Base-by-base conservation (phyloP, 2,113 vertebrate genomes). In the Gallinago undulata region DNA sequence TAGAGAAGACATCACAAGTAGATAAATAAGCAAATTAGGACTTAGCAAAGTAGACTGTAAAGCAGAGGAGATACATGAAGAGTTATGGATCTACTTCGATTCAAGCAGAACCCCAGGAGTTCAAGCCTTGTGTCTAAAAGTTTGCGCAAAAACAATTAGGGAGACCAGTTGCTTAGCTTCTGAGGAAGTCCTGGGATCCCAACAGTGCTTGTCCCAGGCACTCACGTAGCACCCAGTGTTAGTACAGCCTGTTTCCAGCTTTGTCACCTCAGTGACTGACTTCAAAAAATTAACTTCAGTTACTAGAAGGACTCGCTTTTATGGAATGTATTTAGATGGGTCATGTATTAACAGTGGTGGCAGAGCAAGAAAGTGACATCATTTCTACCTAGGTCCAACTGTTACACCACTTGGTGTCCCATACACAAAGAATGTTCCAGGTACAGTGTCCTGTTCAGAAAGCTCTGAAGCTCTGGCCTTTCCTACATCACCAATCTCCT, bases 221-320 rank as follows among this genome's bases (percentile, higher is more conserved):
- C 30, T 48, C 47, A 13, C 0, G 0, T 5, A 76, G 56, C 24
- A 24, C 4, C 43, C 69, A 56, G 10, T 59, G 41, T 24, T 3
- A 4, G 9, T 27, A 77, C 41, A 77, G 73, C n/a, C 53, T 5
- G 0, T 56, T 75, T 51, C 60, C 39, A 90, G 28, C 37, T 87
- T 50, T 64, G 39, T 31, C 28, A 80, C 19, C 14, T 77, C 68
- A 33, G 60, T 4, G n/a, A 81, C 15, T 21, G 28, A 67, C 33
- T 89, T 67, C 0, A 60, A 43, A 92, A 84, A 68, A 43, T 9
- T 39, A 70, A 62, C 37, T 73, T 89, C 15, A 33, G 1, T 59
- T 86, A 48, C 35, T 35, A 84, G 37, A 67, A 87, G n/a, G n/a
- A 56, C 16, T 76, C 35, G 21, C 6, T 84, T 89, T 47, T 47